Evolutionary conservation across 2,888 invertebrate species (phyloP).

Genomic region (Cheilosia pagana): DNA sequence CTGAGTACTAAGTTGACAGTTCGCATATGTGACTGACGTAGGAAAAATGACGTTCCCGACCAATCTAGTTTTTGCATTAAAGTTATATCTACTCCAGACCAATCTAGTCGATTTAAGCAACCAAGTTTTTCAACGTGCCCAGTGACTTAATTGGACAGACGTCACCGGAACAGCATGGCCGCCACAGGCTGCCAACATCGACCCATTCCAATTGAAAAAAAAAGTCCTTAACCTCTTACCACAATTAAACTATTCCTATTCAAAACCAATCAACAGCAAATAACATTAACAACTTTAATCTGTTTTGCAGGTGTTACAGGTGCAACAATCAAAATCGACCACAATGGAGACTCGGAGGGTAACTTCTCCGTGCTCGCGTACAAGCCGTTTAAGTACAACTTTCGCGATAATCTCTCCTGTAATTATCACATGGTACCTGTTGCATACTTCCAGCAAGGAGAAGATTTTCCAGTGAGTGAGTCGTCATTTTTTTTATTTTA

Average conservation of each 20-base stretch:
- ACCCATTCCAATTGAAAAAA: no score
- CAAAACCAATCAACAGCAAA: not conserved
- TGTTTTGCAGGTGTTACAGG: slow-evolving; percentile 93
- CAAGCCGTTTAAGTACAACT: slow-evolving; percentile 84
- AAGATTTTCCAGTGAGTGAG: slow-evolving; percentile 91
- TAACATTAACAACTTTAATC: not conserved
- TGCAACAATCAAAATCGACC: slow-evolving; percentile 95
- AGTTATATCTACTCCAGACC: no score
- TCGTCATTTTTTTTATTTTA: slow-evolving; percentile 82
- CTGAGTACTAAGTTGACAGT: no score
- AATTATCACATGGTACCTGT: slow-evolving; percentile 92
- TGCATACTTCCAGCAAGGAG: slow-evolving; percentile 91
- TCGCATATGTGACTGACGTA: no score
- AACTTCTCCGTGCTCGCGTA: slow-evolving; percentile 97
- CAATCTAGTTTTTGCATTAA: no score
- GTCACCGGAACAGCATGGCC: no score
- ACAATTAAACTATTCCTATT: not conserved
- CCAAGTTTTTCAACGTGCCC: no score
- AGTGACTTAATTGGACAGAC: no score
- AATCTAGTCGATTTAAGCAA: no score
- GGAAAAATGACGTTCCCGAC: no score
- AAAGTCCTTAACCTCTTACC: no score
- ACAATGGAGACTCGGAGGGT: slow-evolving; percentile 97
- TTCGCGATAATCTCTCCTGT: slow-evolving; percentile 87
- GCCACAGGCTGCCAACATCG: no score